Percentiles rank a stretch among this genome's conserved stretches.
These are phyloP conservation scores for Eurystomus glaucurus DNA, from an alignment of 2,797 vertebrate species.

Conservation along the genomic window DNA sequence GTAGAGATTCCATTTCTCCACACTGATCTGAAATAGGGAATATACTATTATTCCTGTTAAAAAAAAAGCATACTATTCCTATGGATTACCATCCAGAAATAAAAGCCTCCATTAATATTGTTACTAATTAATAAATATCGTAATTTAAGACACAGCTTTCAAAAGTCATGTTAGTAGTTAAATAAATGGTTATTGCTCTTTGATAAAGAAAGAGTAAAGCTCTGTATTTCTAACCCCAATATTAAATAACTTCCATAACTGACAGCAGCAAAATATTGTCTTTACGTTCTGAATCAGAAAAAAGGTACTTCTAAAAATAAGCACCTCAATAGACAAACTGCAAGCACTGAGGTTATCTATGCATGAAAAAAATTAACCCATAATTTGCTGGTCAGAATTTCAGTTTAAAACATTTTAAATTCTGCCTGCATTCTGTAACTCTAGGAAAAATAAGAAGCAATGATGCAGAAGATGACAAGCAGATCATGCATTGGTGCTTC, in stretches of 20 bases:
- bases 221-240: background rate
- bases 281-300: background rate
- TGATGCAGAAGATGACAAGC: background rate
- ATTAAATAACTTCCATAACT: background rate
- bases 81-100: background rate
- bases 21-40: constrained; percentile 85
- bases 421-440: background rate
- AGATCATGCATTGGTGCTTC: background rate
- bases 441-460: background rate
- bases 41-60: background rate
- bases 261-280: background rate
- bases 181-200: background rate
- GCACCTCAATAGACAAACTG: background rate
- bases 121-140: background rate
- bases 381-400: background rate
- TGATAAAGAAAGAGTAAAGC: background rate
- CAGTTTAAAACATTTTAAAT: background rate
- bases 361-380: background rate
- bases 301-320: background rate
- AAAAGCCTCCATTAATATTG: background rate
- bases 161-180: background rate
- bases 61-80: background rate
- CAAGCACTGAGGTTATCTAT: background rate
- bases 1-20: constrained; percentile 95
- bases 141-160: background rate